Base-by-base conservation (phyloP, 2,888 invertebrate species). In the Pediacus dermestoides region DNA sequence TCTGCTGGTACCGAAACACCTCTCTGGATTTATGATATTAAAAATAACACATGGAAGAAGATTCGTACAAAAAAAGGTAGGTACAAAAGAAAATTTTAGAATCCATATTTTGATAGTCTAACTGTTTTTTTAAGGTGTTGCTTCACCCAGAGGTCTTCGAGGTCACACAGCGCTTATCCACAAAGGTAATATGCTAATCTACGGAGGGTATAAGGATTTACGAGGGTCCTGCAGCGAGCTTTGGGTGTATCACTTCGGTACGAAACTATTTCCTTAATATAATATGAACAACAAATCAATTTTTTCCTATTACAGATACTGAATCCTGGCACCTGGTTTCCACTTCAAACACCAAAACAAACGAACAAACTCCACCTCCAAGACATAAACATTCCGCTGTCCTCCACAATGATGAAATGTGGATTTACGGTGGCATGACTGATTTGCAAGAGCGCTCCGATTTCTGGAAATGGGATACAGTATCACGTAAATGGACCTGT, bases 211-310 rank as follows among this genome's bases (percentile, higher is more conserved):
- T 68, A 82, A 85, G 61, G 91, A 92, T 65, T 70, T 90, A 44
- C 74, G 83, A 37, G 91, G 91, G 4, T 89, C 90, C 26, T 84
- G 84, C 10, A 80, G 82, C 34, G 90, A 92, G 65, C 71, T 91
- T 3, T 92, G 92, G 92, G 84, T 83, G 2, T 91, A 86, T 63
- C 85, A 88, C 67, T 87, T 89, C 51, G 88, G 90, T 89, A 68
- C 70, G 68, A 53, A 7, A 28, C 4, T 16, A 15, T 27, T 3
- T 25, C 14, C 21, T 10, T 7, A 10, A 27, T 31, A 30, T 30
- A 11, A 12, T 34, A 25, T 12, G 27, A 9, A 16, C 16, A 25
- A 13, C 21, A 37, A 7, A 26, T 23, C 23, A 23, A 18, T 30
- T 30, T 33, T 16, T 3, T 15, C 11, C 16, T 25, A 33, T 65